Conservation (phyloP, 2,113 vertebrate genomes). For the Zosterops japonicus region DNA sequence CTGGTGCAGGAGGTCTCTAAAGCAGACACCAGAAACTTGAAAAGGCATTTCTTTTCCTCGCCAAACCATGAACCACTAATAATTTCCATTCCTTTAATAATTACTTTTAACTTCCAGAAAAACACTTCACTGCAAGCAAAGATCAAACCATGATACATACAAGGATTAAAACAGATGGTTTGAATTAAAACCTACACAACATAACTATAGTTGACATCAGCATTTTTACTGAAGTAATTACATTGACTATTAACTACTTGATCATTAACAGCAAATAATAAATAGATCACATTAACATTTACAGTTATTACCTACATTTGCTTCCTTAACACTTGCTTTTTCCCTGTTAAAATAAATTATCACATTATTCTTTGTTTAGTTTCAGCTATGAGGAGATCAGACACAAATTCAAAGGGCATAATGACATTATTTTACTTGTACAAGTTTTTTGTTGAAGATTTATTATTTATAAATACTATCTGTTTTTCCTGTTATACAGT, state of each 20-base stretch:
- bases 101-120: slow-evolving; percentile 14
- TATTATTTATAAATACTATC: neutral
- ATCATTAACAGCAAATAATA: neutral
- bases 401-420: neutral
- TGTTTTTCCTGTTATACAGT: neutral
- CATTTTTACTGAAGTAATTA: neutral
- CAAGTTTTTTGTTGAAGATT: neutral
- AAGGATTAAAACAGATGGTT: neutral
- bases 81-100: slow-evolving; percentile 51
- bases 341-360: neutral
- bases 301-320: neutral
- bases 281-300: neutral
- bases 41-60: neutral
- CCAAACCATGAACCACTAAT: slow-evolving; percentile 23
- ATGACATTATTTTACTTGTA: neutral
- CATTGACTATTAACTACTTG: neutral
- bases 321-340: neutral
- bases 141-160: neutral
- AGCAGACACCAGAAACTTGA: neutral
- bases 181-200: slow-evolving; percentile 2
- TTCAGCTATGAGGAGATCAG: neutral
- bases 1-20: neutral
- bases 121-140: neutral
- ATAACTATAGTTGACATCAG: neutral
- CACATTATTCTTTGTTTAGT: neutral